Percentiles rank a stretch among this genome's conserved stretches.
Evolutionary conservation across 2,797 vertebrate species (phyloP).

Genomic region (Steatocranus sp.): DNA sequence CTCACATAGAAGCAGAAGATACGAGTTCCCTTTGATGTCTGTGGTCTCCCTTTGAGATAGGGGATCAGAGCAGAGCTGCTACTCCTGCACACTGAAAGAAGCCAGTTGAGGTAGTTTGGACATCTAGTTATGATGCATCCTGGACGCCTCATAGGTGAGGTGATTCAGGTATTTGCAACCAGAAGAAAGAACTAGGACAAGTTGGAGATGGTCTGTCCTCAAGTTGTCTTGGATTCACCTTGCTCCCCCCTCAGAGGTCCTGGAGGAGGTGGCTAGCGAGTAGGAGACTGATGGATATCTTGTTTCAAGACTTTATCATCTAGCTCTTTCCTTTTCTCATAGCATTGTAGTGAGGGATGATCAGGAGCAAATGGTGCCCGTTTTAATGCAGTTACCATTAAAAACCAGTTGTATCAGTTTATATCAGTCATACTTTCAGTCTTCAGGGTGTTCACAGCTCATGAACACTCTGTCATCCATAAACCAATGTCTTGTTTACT

Average conservation of each 20-base stretch:
- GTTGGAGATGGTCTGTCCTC: not conserved
- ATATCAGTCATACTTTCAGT: not conserved
- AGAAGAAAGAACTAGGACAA: not conserved
- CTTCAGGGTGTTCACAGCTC: not conserved
- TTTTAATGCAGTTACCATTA: not conserved
- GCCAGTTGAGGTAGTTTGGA: not conserved
- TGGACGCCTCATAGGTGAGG: not conserved
- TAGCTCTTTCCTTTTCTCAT: not conserved
- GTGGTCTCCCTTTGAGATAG: not conserved
- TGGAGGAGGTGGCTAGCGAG: not conserved
- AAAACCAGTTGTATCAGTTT: not conserved
- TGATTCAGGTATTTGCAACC: not conserved
- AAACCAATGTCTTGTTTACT: not conserved
- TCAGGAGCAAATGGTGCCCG: not conserved
- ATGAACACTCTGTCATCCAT: not conserved
- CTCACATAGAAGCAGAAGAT: not conserved
- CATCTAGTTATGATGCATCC: not conserved
- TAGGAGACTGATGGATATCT: not conserved
- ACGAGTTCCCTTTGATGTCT: not conserved
- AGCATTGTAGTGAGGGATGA: not conserved
- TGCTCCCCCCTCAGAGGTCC: not conserved
- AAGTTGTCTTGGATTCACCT: not conserved
- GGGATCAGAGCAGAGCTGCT: not conserved
- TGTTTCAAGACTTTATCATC: not conserved
- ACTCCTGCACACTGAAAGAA: not conserved